Evolutionary conservation across 2,797 vertebrate genomes (phyloP), one percentile per base, ranked within the genome.

Genomic region (Sternarchorhynchus goeldii): DNA sequence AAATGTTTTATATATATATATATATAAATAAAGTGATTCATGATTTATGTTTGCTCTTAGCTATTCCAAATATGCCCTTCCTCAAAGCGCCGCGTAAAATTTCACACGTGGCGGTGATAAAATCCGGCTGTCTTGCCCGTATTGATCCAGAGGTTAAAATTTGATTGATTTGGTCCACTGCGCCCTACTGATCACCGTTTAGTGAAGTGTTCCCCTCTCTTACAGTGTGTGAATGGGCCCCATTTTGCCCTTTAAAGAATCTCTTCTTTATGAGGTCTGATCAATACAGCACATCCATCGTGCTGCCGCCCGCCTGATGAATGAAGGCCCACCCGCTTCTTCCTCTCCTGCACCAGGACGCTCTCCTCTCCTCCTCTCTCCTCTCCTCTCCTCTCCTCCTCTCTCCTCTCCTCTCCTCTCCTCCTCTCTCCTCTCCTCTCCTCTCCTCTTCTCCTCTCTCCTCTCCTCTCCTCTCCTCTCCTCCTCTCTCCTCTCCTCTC

Each of bases 221-320:
- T 66, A 86, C 70, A 45, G 53, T 79, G 63, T 77, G 84, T 89
- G 86, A 91, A 90, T 83, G 59, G 89, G 72, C 14, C 83, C 90
- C 86, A 87, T 93, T 93, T 89, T 91, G 86, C 79, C 36, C 76
- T 85, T 93, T 84, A 92, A 94, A 84, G 90, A 84, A 93, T 93
- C 86, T 72, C 83, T 93, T 93, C 92, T 93, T 92, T 88, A 93
- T 93, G 88, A 90, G 85, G 77, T 83, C 88, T 89, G 92, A 93
- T 94, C 92, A 93, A 93, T 94, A 94, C 82, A 87, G 91, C 78
- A 90, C 93, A 94, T 93, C 91, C 91, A 92, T 93, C 90, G 85
- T 93, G 81, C 89, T 83, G 81, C 73, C 66, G 79, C 82, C 85
- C 84, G 85, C 31, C 80, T 93, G 92, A 93, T 91, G 87, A 92